phyloP scores from a whole-genome alignment of 2,888 invertebrate genomes.

The Trissoscelio sp. region DNA sequence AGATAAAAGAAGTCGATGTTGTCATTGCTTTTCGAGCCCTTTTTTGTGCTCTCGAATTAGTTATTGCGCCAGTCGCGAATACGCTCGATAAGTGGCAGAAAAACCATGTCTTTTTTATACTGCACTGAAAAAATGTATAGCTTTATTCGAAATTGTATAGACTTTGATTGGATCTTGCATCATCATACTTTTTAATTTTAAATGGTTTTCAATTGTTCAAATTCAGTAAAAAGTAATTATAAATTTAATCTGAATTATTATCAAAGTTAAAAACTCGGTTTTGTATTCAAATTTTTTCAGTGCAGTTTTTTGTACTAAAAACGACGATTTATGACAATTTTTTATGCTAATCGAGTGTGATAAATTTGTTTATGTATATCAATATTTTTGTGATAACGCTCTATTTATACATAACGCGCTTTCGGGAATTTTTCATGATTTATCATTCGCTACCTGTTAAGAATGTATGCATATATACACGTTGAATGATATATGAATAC shows the following conservation, averaged over 20 bases:
- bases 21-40: slow-evolving; percentile 64
- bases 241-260: too few relatives aligned
- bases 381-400: slow-evolving; percentile 45
- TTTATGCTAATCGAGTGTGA: slow-evolving; percentile 36
- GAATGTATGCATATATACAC: slow-evolving; percentile 19
- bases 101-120: slow-evolving; percentile 51
- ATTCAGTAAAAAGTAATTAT: too few relatives aligned
- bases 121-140: slow-evolving; percentile 44
- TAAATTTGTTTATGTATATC: slow-evolving; percentile 47
- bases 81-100: slow-evolving; percentile 57
- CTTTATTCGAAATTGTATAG: not conserved
- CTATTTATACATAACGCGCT: slow-evolving; percentile 44
- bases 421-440: slow-evolving; percentile 41
- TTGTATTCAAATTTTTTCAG: slow-evolving; percentile 38
- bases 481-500: slow-evolving; percentile 16
- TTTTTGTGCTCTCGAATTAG: slow-evolving; percentile 52
- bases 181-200: too few relatives aligned
- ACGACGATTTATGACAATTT: slow-evolving; percentile 37
- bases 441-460: slow-evolving; percentile 34
- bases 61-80: slow-evolving; percentile 54
- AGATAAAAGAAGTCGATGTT: slow-evolving; percentile 61
- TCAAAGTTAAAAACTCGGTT: too few relatives aligned
- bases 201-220: too few relatives aligned
- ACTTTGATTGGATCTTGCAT: not conserved
- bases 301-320: slow-evolving; percentile 46